phyloP scores from a whole-genome alignment of 2,888 invertebrate species.

The Ischnus inquisitorius region DNA sequence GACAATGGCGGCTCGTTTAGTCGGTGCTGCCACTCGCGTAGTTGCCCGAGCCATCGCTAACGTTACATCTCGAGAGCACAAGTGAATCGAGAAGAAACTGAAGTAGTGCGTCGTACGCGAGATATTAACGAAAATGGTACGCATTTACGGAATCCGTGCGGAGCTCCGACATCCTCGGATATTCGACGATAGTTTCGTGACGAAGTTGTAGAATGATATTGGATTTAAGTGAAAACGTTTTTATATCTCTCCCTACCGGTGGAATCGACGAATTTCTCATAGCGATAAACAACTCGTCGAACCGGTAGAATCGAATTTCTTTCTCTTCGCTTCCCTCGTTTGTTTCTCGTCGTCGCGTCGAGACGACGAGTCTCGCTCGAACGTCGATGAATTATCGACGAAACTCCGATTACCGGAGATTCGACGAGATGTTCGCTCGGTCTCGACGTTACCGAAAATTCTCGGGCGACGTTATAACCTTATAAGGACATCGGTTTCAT shows the following conservation, averaged over 20 bases:
- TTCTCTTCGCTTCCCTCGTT: constrained; percentile 15
- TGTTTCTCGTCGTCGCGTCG: constrained; percentile 6
- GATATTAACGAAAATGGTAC: constrained; percentile 65
- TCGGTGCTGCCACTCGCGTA: constrained; percentile 40
- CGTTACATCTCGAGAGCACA: constrained; percentile 46
- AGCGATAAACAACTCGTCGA: constrained; percentile 61
- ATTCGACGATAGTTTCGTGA: constrained; percentile 10
- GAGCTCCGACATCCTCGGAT: constrained; percentile 38
- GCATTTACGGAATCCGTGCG: constrained; percentile 52
- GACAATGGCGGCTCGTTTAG: constrained; percentile 25
- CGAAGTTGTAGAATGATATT: constrained; percentile 6
- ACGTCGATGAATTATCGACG: background rate
- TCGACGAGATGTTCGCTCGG: background rate
- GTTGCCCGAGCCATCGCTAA: constrained; percentile 7
- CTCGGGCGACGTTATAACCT: constrained; percentile 72
- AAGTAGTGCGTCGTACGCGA: constrained; percentile 41
- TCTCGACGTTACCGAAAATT: constrained; percentile 48
- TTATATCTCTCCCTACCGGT: constrained; percentile 45
- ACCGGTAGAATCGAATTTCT: constrained; percentile 47
- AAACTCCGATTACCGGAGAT: background rate
- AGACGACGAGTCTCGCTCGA: background rate
- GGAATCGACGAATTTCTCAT: constrained; percentile 49
- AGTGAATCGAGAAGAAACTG: constrained; percentile 55
- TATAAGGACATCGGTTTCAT: constrained; percentile 76
- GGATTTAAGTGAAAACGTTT: constrained; percentile 34